phyloP scores from a whole-genome alignment of 53 echinoderm and acorn worm species.

The Zoroaster sp. region DNA sequence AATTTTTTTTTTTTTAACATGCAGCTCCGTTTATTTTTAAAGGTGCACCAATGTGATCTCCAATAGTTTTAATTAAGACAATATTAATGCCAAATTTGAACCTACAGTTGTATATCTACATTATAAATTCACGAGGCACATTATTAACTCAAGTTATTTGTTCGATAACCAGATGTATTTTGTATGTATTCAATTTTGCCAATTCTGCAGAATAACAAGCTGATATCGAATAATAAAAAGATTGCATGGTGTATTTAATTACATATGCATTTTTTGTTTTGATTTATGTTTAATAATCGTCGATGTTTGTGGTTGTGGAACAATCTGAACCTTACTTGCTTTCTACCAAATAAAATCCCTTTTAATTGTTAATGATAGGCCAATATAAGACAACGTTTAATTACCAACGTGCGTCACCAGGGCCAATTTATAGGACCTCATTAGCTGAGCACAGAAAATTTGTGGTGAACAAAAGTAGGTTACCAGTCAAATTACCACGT shows the following conservation, averaged over 20 bases:
- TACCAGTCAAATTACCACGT: too few species aligned
- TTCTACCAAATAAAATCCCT: too few species aligned
- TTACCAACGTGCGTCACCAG: too few species aligned
- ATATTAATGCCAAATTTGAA: background rate
- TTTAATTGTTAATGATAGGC: too few species aligned
- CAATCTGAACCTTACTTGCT: too few species aligned
- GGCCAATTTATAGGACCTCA: too few species aligned
- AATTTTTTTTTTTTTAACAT: background rate
- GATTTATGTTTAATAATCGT: background rate
- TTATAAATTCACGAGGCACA: background rate
- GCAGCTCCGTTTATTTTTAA: background rate
- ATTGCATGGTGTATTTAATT: conserved; percentile 43
- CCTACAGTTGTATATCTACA: background rate
- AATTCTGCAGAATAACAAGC: background rate
- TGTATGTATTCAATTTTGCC: background rate
- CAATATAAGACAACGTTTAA: too few species aligned
- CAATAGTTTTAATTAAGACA: background rate
- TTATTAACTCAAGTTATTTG: background rate
- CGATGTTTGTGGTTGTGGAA: too few species aligned
- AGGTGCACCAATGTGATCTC: background rate
- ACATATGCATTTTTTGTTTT: background rate
- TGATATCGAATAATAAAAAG: background rate
- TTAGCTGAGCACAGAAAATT: too few species aligned
- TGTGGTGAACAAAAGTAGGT: too few species aligned
- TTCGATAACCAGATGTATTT: background rate